Conservation (phyloP, 2,113 vertebrate species). For the Eptatretus burgeri region DNA sequence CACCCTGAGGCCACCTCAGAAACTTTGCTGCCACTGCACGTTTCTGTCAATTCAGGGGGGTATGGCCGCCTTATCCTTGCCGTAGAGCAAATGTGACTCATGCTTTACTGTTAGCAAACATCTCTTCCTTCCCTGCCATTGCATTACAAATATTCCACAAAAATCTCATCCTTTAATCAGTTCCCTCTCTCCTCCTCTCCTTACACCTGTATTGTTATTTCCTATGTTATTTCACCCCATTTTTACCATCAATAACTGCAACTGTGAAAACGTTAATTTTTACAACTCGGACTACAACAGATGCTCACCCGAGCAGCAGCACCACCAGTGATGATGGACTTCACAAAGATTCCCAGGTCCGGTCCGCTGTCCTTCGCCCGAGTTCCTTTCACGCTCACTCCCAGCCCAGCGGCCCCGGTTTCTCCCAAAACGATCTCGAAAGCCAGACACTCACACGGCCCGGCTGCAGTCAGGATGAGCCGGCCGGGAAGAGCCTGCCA, state of each 20-base stretch:
- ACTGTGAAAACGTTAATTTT: not conserved
- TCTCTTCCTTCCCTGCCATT: no score
- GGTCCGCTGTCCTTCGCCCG: constrained; percentile 64
- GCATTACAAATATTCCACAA: no score
- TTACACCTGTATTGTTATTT: no score
- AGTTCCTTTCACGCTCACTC: constrained; percentile 83
- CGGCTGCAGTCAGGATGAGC: constrained; percentile 46
- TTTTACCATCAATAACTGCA: not conserved
- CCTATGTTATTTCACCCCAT: not conserved
- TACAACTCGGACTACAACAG: not conserved
- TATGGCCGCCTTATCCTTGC: no score
- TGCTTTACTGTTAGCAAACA: no score
- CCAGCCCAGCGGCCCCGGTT: constrained; percentile 66
- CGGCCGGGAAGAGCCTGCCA: not conserved
- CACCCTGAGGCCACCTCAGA: no score
- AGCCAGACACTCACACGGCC: constrained; percentile 57
- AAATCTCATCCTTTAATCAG: no score
- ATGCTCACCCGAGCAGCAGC: constrained; percentile 57
- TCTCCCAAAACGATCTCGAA: constrained; percentile 82
- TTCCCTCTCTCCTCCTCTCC: no score
- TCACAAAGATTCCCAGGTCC: constrained; percentile 89
- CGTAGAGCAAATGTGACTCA: no score
- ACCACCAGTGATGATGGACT: constrained; percentile 73
- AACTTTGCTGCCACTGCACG: no score
- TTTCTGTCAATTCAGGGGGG: no score